Base-by-base conservation (phyloP, 2,888 invertebrate genomes). In the Nomada fucata region DNA sequence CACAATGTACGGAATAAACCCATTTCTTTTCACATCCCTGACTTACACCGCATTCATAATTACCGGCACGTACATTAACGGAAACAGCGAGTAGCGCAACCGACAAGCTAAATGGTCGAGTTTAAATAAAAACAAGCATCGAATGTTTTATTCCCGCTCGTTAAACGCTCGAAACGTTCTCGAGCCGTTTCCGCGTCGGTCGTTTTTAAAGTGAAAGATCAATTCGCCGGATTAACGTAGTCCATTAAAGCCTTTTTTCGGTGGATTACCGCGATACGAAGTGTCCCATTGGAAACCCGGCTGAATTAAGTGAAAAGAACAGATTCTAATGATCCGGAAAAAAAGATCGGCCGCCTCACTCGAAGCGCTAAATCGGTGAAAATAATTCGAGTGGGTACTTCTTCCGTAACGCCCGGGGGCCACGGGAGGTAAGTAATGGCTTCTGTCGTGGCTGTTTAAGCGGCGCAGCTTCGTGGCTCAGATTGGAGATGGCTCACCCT, bases 401-500 rank as follows among this genome's bases (percentile, higher is more conserved):
- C 77, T 87, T 83, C 73, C 64, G 79, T 42, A 77, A 65, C 76
- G 86, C 80, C 76, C 53, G 42, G 63, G 83, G 85, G 78, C 84
- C 13, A 86, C 80, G 70, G 68, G 82, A 85, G 79, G 81, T 81
- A 91, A 91, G 89, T 92, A 91, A 92, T 92, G 91, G 91, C 86
- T 89, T 86, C 89, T 90, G 91, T 91, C 92, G 88, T 82, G 89
- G 86, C 89, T 90, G 91, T 90, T 92, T 92, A 92, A 91, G 89
- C 88, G 88, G 83, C 83, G 82, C 86, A 84, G 83, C 74, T 86
- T 86, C 86, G 86, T 85, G 84, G 88, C 87, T 87, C 87, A 90
- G 89, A 91, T 91, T 91, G 92, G 86, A 89, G 90, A 85, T 91
- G 91, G 90, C 91, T 91, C 88, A 89, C 90, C 89, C 91, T 90